phyloP scores from a whole-genome alignment of 1,140 invertebrate species.

The Epicauta chinensis region DNA sequence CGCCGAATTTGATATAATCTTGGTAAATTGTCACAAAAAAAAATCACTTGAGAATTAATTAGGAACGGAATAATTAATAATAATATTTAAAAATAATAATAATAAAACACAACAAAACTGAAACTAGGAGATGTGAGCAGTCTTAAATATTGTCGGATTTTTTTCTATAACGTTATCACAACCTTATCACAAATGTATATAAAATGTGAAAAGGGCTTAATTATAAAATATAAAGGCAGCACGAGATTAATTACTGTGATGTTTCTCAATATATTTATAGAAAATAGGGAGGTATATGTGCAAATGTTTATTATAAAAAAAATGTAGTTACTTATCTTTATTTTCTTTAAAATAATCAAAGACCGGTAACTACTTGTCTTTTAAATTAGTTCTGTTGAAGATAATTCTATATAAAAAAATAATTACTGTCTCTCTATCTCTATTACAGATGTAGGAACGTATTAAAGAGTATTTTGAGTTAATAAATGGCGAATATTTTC shows the following conservation, averaged over 20 bases:
- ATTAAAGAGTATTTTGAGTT: conserved; percentile 13
- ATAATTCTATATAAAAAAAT: no score
- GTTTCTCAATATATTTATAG: no score
- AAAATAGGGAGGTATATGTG: no score
- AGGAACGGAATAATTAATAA: conserved; percentile 6
- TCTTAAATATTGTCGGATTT: conserved; percentile 17
- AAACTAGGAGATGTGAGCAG: conserved; percentile 9
- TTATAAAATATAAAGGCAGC: conserved; percentile 6
- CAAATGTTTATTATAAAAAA: no score
- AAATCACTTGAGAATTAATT: conserved; percentile 5
- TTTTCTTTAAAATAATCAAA: no score
- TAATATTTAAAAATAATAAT: conserved; percentile 6
- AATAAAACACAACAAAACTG: not conserved
- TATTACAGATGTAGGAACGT: conserved; percentile 11
- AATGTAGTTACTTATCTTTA: no score
- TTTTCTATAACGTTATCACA: conserved; percentile 9
- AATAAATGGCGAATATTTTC: conserved; percentile 10
- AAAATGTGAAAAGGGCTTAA: not conserved
- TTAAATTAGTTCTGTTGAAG: no score
- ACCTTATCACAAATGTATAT: not conserved
- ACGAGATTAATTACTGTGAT: conserved; percentile 8
- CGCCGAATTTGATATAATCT: conserved; percentile 1
- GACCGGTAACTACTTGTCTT: no score
- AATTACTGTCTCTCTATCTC: not conserved
- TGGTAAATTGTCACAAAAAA: no score